phyloP scores from a whole-genome alignment of 2,888 invertebrate genomes.

The Melipona bicolor region DNA sequence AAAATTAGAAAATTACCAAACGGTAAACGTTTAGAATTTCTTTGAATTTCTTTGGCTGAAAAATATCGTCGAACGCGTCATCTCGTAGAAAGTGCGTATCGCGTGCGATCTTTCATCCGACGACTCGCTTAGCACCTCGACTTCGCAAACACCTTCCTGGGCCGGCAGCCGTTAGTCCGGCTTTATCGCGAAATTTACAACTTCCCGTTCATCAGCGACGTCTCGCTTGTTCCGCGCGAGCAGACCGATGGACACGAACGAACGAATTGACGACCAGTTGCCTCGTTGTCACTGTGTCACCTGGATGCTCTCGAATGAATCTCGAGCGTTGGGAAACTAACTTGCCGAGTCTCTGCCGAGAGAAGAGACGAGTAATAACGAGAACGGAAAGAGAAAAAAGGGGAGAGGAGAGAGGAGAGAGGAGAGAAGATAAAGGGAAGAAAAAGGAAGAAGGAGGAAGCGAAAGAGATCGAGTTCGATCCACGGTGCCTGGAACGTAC shows the following conservation, averaged over 20 bases:
- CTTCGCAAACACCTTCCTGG: background rate
- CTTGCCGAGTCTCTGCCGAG: background rate
- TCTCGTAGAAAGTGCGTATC: background rate
- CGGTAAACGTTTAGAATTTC: background rate
- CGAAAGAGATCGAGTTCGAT: constrained; percentile 61
- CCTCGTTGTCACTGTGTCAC: constrained; percentile 18
- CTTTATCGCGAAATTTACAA: constrained; percentile 5
- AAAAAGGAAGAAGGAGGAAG: background rate
- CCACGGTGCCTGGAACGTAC: constrained; percentile 64
- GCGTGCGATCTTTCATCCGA: background rate
- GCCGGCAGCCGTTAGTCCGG: background rate
- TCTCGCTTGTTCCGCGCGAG: background rate
- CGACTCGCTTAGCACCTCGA: background rate
- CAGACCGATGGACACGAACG: background rate
- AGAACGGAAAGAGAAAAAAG: background rate
- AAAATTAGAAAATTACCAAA: background rate
- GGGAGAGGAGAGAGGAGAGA: background rate
- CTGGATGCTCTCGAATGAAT: background rate
- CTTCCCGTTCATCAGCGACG: background rate
- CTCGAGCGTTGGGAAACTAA: too few relatives aligned
- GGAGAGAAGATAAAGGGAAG: background rate
- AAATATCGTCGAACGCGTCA: background rate
- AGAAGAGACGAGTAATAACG: background rate
- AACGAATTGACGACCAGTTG: background rate
- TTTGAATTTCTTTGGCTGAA: too few relatives aligned